Evolutionary conservation across 2,113 vertebrate species (phyloP), one percentile per base, ranked within the genome.

Genomic region (Tilapia sparmanii): DNA sequence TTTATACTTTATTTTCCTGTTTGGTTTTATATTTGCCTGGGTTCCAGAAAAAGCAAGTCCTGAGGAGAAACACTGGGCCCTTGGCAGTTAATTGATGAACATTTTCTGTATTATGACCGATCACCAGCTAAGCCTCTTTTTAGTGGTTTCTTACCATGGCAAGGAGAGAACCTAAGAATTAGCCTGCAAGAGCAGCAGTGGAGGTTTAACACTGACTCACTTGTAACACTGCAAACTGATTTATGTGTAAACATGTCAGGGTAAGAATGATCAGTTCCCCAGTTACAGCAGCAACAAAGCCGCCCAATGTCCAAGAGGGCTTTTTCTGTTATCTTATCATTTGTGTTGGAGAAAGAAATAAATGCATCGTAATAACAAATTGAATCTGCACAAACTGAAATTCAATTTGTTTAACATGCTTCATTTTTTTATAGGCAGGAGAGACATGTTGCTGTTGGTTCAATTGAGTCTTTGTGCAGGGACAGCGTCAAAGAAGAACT

Each of bases 351-450:
- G 81, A 24, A 50, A 79, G 19, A 83, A 80, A 82, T 35, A 66
- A 89, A 87, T 82, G 33, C 42, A 90, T 35, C 15, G 16, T 57
- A 31, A 87, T 86, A 71, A 85, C 71, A 61, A 92, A 92, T 86
- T 91, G 31, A 80, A 94, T 93, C 90, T 91, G 40, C 81, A 81
- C 54, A 59, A 16, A n/a, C 2, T 18, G 24, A 88, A 71, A 90
- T 88, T 76, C 38, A 92, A 86, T 89, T 93, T 87, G 61, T 80
- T 83, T 87, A 66, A 86, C 35, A 84, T 87, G 71, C 87, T 80
- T 57, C 38, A 78, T 76, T 85, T 50, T 88, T 38, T 87, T 52
- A 54, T 40, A 53, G 33, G 63, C 35, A 88, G 80, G 31, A 84
- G 33, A 83, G 7, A 87, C n/a, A 68, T 88, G 80, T 82, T 33